These are phyloP conservation scores for Ichneumoninae sp. DNA, from an alignment of 2,888 invertebrate genomes.

Conservation along the genomic window DNA sequence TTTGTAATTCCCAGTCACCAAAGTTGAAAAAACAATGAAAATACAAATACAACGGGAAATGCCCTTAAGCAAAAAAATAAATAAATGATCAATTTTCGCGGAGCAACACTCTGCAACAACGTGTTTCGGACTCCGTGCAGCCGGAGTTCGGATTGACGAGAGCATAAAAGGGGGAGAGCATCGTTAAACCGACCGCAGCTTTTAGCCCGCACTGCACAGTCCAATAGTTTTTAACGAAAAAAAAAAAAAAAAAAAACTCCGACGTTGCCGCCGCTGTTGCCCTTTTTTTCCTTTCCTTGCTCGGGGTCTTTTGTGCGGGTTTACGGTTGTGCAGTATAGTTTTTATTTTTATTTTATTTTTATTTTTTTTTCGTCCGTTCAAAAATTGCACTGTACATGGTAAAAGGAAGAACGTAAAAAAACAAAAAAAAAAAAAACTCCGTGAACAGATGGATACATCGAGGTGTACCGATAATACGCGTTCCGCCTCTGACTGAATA, in stretches of 20 bases:
- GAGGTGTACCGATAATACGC: slow-evolving; percentile 29
- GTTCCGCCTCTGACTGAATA: slow-evolving; percentile 16
- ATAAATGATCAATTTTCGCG: neutral
- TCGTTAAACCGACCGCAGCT: slow-evolving; percentile 12
- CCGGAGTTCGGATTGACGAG: neutral
- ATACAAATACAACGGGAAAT: neutral
- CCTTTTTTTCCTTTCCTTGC: neutral
- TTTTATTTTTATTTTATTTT: neutral
- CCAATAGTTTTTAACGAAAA: neutral
- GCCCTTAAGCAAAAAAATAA: neutral
- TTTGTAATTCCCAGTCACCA: too few species aligned
- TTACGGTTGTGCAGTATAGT: neutral
- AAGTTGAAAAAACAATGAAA: neutral
- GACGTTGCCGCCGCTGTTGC: neutral
- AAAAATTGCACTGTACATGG: neutral
- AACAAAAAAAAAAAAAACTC: neutral
- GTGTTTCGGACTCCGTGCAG: neutral
- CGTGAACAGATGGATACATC: neutral
- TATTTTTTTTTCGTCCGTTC: neutral
- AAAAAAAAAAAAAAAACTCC: neutral
- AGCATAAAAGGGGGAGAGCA: neutral
- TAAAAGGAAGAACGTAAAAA: slow-evolving; percentile 9
- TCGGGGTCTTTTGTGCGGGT: neutral
- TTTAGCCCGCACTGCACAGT: neutral
- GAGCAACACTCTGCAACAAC: neutral